Base-by-base conservation (phyloP, 1,140 invertebrate genomes). In the Phymorhynchus buccinoides region DNA sequence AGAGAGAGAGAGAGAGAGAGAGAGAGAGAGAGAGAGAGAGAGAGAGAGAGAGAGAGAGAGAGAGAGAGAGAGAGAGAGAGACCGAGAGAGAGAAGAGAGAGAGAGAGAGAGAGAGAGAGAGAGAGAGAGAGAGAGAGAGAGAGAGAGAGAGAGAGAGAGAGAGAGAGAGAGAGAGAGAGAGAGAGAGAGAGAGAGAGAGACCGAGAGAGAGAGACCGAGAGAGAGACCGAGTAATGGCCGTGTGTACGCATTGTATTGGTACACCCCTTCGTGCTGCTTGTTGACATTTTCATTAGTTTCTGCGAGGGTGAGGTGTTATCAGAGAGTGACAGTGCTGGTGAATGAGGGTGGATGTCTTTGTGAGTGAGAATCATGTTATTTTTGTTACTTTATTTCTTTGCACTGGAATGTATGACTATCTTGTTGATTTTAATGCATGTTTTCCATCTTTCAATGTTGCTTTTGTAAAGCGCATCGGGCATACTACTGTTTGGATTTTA, bases 121-220 rank as follows among this genome's bases (percentile, higher is more conserved):
- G 37, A 44, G 27, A 41, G 37, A 41, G 37, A 79, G 22, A 41
- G 37, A 41, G 22, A 79, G 37, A 41, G 4, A 79, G 77, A 79
- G 7, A n/a, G n/a, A 82, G 7, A 82, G 30, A 56, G 44, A 52
- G 27, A 56, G 44, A 30, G 16, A 56, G n/a, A 52, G 80, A 62
- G 7, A n/a, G 37, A 39, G 27, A 48, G 56, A n/a, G 94, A 66
- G 62, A 92, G 4, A 89, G 94, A 1, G 89, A 94, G 71, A 94
- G 93, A 84, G 68, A 89, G 73, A 39, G 90, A 27, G 77, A 91
- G 2, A 91, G 93, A 18, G 44, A 48, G 44, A 48, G 7, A 48
- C 44, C 6, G 7, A 48, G 44, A 48, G 7, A 48, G 44, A 48
- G 7, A n/a, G n/a, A n/a, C n/a, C n/a, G 48, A 52, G 12, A 52